These are phyloP conservation scores for Thalassophryne amazonica DNA, from an alignment of 2,797 vertebrate species.

Conservation along the genomic window DNA sequence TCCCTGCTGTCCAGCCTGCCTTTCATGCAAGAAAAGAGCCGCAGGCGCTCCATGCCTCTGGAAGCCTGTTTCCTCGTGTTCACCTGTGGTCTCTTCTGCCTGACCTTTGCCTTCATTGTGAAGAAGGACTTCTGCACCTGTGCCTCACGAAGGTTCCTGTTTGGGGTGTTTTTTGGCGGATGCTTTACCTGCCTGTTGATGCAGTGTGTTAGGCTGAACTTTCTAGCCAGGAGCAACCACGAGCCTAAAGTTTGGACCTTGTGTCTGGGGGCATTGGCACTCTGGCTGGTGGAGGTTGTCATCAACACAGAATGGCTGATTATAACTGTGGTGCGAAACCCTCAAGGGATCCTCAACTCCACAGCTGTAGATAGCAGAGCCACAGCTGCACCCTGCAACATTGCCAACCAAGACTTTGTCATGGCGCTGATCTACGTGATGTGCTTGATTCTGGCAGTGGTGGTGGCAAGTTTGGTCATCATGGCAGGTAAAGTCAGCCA, in stretches of 20 bases:
- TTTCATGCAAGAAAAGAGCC: slow-evolving; percentile 78
- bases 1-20: slow-evolving; percentile 88
- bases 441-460: slow-evolving; percentile 78
- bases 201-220: slow-evolving; percentile 83
- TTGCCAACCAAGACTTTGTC: slow-evolving; percentile 87
- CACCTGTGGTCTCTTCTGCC: slow-evolving; percentile 87
- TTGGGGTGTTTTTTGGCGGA: slow-evolving; percentile 87
- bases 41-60: slow-evolving; percentile 78
- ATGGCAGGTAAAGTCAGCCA: slow-evolving; percentile 77
- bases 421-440: slow-evolving; percentile 94
- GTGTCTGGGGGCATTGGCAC: slow-evolving; percentile 74
- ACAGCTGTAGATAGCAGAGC: background rate
- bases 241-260: slow-evolving; percentile 80
- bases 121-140: slow-evolving; percentile 87
- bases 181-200: slow-evolving; percentile 90
- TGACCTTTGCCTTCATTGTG: slow-evolving; percentile 90
- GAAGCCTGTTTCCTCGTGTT: slow-evolving; percentile 83
- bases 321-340: slow-evolving; percentile 82
- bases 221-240: slow-evolving; percentile 71
- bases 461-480: slow-evolving; percentile 69
- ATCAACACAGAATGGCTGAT: slow-evolving; percentile 95
- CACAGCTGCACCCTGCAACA: slow-evolving; percentile 68
- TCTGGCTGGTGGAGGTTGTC: slow-evolving; percentile 88
- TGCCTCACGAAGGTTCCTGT: slow-evolving; percentile 88
- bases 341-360: background rate